Evolutionary conservation across 2,797 vertebrate genomes (phyloP).

Genomic region (Pangasius krempfi): DNA sequence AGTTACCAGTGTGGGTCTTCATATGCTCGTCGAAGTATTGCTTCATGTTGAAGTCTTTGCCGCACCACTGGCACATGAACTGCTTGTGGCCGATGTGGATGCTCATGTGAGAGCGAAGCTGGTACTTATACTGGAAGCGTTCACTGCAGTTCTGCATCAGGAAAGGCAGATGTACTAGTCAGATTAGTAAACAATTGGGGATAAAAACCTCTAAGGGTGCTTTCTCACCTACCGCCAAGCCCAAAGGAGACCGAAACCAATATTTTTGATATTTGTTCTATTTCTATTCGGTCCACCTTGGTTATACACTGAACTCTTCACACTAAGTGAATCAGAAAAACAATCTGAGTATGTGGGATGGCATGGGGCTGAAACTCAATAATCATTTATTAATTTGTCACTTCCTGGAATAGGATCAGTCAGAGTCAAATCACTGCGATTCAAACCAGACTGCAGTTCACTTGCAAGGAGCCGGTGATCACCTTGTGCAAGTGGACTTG

Average conservation of each 20-base stretch:
- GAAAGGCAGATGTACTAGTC: neutral
- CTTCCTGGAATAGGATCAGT: neutral
- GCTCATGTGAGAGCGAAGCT: constrained; percentile 82
- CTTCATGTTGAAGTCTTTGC: constrained; percentile 87
- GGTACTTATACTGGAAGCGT: constrained; percentile 84
- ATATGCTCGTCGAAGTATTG: constrained; percentile 85
- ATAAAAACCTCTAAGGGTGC: neutral
- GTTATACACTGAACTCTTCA: neutral
- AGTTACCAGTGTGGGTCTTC: constrained; percentile 81
- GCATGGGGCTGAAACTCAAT: neutral
- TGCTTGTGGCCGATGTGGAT: constrained; percentile 85
- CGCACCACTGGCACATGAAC: constrained; percentile 87
- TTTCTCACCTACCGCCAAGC: neutral
- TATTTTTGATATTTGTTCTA: neutral
- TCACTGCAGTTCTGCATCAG: constrained; percentile 81
- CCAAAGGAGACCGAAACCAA: neutral
- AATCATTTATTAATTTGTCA: neutral
- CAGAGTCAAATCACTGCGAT: neutral
- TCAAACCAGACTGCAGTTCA: neutral
- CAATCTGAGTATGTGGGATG: neutral
- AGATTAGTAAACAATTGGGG: neutral
- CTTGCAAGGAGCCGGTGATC: neutral
- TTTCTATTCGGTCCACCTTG: neutral
- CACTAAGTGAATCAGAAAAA: neutral
- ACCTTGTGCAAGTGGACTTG: neutral